Evolutionary conservation across 2,797 vertebrate genomes (phyloP), one percentile per base, ranked within the genome.

Genomic region (Octomys mimax): DNA sequence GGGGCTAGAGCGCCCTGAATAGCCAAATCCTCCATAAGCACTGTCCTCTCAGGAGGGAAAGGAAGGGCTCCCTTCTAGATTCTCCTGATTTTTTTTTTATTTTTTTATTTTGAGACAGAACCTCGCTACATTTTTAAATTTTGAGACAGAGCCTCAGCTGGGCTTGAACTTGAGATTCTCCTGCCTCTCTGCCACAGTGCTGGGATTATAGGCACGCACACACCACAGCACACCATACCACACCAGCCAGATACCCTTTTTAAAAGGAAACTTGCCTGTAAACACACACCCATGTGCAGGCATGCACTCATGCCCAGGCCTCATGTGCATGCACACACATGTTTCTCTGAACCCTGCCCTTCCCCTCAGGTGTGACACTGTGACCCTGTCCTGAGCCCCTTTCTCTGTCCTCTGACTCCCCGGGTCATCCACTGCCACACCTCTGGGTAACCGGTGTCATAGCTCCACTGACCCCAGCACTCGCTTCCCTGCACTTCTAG

Each of bases 21-120:
- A 4, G 3, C 18, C 5, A 31, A n/a, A 24, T 8, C 2, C 61
- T 68, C 10, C 1, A 6, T 5, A 4, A 26, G 5, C 0, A n/a
- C 21, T 9, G 12, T 10, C 4, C 26, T 5, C 39, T 68, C 21
- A 13, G 73, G 28, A n/a, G 46, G 28, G 28, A 36, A n/a, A 7
- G 5, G 42, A 3, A 10, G 52, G 6, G 36, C 26, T 91, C 42
- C 46, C 1, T 7, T 42, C 19, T 28, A 31, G 21, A 57, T 7
- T 73, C 31, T 62, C 46, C 64, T 61, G 5, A 8, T 71, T 7
- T 70, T n/a, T n/a, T n/a, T 21, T 26, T 7, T 62, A 2, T 39
- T 62, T 28, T 28, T 62, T 9, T 19, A 36, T 70, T 36, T 70
- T 70, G 33, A 36, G 33, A 70, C 16, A 70, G 33, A 18, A 18